phyloP scores from a whole-genome alignment of 2,113 vertebrate species.

The Leptobrachium ailaonicum region DNA sequence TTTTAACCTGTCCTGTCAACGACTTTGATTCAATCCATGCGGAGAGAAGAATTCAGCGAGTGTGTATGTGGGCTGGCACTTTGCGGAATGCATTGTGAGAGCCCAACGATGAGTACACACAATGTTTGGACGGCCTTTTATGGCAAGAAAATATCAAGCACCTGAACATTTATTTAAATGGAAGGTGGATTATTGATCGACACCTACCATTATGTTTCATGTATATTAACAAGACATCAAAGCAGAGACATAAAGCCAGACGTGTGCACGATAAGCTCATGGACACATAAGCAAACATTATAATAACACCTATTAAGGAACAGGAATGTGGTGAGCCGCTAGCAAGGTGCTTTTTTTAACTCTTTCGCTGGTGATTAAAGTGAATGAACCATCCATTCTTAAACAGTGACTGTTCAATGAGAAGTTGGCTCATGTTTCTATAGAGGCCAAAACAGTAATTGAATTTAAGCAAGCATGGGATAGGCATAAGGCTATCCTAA shows the following conservation, averaged over 20 bases:
- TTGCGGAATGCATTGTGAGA: not conserved
- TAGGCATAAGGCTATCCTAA: too few relatives aligned
- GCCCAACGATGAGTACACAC: slow-evolving; percentile 3
- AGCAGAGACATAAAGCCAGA: not conserved
- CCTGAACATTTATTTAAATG: not conserved
- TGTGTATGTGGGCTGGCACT: slow-evolving; percentile 22
- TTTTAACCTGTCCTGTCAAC: slow-evolving; percentile 21
- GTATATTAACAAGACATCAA: slow-evolving; percentile 13
- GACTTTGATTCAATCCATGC: slow-evolving; percentile 35
- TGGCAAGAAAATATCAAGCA: slow-evolving; percentile 16
- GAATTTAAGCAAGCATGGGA: too few relatives aligned
- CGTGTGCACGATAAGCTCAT: not conserved
- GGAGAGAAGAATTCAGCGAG: slow-evolving; percentile 29
- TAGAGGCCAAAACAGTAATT: too few relatives aligned
- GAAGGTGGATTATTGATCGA: not conserved
- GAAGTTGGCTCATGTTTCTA: too few relatives aligned
- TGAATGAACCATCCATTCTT: too few relatives aligned
- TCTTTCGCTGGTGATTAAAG: too few relatives aligned
- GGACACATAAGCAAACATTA: not conserved
- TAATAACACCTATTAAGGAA: not conserved
- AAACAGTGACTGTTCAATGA: too few relatives aligned
- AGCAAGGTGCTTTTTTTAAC: not conserved
- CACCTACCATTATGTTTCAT: slow-evolving; percentile 5
- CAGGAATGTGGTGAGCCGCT: not conserved
- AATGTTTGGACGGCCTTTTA: slow-evolving; percentile 25